phyloP scores from a whole-genome alignment of 2,797 vertebrate species.

The Gila robusta region DNA sequence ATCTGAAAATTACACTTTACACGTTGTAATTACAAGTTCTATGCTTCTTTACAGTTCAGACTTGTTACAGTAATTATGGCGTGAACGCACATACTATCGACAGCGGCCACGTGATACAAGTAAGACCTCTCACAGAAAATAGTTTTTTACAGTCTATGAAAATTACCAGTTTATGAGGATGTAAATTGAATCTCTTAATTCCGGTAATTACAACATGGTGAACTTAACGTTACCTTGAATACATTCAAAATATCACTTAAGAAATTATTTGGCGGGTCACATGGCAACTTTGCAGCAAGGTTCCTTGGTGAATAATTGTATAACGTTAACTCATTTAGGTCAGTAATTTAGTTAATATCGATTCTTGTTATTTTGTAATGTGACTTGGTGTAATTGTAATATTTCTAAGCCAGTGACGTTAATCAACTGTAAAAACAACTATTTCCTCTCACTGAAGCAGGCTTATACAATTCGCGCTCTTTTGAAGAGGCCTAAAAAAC shows the following conservation, averaged over 20 bases:
- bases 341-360: background rate
- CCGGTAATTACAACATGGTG: background rate
- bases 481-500: background rate
- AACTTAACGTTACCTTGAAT: background rate
- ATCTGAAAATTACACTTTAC: too few relatives aligned
- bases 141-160: too few relatives aligned
- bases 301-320: background rate
- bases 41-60: too few relatives aligned
- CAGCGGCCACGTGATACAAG: background rate
- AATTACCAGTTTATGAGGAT: background rate
- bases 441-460: background rate
- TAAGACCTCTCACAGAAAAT: background rate
- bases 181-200: background rate
- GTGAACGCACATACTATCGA: background rate
- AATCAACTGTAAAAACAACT: background rate
- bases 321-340: background rate
- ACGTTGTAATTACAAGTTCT: too few relatives aligned
- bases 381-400: background rate
- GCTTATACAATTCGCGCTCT: background rate
- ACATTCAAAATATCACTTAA: background rate
- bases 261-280: too few relatives aligned
- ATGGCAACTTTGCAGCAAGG: too few relatives aligned
- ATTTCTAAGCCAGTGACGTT: background rate
- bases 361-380: background rate
- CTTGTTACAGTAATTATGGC: too few relatives aligned